Conservation (phyloP, 1,140 invertebrate species). For the Formica selysi region DNA sequence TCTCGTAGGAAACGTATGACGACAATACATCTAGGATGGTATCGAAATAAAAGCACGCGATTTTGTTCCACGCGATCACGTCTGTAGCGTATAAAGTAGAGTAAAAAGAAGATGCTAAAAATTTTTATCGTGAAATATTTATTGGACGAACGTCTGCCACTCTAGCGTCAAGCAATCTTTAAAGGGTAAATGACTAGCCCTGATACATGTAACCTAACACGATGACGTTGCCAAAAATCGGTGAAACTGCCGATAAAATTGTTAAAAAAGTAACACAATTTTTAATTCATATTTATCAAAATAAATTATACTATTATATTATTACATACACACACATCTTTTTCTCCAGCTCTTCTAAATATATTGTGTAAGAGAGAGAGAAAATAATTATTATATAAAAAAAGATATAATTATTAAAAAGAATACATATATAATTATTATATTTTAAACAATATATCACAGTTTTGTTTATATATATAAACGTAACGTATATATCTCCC, state of each 20-base stretch:
- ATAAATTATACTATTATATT: not conserved
- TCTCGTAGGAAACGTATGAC: not conserved
- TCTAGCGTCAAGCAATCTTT: slow-evolving; percentile 28
- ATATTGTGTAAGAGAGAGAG: too few species aligned
- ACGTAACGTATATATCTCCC: too few species aligned
- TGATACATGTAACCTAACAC: too few species aligned
- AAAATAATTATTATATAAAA: not conserved
- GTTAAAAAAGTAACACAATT: not conserved
- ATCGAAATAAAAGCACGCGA: slow-evolving; percentile 14
- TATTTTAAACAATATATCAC: too few species aligned
- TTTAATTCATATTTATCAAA: too few species aligned
- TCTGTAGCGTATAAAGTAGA: slow-evolving; percentile 21
- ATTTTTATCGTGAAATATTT: slow-evolving; percentile 49
- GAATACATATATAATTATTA: too few species aligned
- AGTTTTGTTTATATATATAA: too few species aligned
- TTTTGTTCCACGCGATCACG: slow-evolving; percentile 23
- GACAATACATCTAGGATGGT: not conserved
- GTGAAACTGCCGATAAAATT: not conserved
- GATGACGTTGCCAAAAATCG: not conserved
- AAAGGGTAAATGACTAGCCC: not conserved
- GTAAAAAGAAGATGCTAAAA: slow-evolving; percentile 32
- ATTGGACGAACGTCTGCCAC: slow-evolving; percentile 20
- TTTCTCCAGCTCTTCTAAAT: too few species aligned
- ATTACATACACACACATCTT: too few species aligned
- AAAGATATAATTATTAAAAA: too few species aligned